These are phyloP conservation scores for Brienomyrus longianalis DNA, from an alignment of 2,113 vertebrate genomes.

Conservation along the genomic window DNA sequence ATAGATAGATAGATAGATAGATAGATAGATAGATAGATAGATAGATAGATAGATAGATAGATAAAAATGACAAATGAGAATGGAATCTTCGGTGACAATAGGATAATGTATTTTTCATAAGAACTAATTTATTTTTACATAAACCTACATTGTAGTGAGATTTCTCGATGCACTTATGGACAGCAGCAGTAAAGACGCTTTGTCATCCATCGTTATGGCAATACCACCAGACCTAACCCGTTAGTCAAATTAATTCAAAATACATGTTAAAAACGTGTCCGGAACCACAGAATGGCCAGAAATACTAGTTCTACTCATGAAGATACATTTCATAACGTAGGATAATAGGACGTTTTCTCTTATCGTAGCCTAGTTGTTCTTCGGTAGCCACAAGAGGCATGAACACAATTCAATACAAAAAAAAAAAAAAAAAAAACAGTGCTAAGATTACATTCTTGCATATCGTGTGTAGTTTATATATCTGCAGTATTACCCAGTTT, in stretches of 20 bases:
- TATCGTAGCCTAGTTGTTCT: neutral
- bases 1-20: neutral
- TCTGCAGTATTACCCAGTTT: neutral
- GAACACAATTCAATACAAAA: neutral
- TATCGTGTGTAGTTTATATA: neutral
- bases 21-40: neutral
- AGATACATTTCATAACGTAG: neutral
- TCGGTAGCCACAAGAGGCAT: neutral
- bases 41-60: neutral
- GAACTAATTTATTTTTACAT: neutral
- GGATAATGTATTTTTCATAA: neutral
- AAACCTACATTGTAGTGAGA: neutral
- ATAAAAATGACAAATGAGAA: neutral
- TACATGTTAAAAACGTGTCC: neutral
- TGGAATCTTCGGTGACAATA: neutral
- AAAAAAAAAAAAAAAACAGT: neutral
- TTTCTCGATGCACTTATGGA: neutral
- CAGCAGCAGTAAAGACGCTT: neutral
- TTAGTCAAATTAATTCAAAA: neutral
- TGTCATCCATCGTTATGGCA: neutral
- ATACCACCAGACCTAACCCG: neutral
- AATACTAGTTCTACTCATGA: neutral
- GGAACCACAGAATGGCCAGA: neutral
- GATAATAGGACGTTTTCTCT: neutral
- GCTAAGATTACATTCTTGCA: neutral